phyloP scores from a whole-genome alignment of 1,140 invertebrate species.

The Drosophila arizonae region DNA sequence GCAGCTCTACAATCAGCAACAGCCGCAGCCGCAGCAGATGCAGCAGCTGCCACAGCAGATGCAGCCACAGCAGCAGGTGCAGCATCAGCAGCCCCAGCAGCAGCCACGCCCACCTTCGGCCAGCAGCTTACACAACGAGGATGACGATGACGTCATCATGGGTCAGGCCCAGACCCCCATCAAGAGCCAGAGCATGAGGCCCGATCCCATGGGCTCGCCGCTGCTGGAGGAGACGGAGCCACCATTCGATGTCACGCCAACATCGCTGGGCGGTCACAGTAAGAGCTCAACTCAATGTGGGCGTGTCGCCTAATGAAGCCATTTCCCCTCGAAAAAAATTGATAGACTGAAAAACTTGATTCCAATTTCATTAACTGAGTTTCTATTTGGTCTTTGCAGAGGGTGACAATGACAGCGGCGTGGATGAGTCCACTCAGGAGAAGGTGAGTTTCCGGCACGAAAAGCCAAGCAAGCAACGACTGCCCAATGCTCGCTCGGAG shows the following conservation, averaged over 20 bases:
- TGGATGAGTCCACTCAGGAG: constrained; percentile 89
- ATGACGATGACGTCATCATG: constrained; percentile 81
- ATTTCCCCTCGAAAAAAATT: constrained; percentile 21
- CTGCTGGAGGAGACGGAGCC: constrained; percentile 69
- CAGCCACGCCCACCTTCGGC: constrained; percentile 65
- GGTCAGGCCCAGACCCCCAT: constrained; percentile 74
- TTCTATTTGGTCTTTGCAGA: constrained; percentile 83
- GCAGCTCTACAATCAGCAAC: constrained; percentile 85
- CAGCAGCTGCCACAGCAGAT: constrained; percentile 31
- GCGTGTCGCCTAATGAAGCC: constrained; percentile 45
- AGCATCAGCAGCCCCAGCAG: constrained; percentile 23
- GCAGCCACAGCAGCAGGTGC: constrained; percentile 21
- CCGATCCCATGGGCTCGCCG: constrained; percentile 70
- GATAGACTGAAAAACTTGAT: neutral
- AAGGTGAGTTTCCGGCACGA: constrained; percentile 85
- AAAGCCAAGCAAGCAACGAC: neutral
- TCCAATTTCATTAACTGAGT: constrained; percentile 22
- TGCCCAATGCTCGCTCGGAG: neutral
- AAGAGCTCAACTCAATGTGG: constrained; percentile 24
- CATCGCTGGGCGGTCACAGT: constrained; percentile 39
- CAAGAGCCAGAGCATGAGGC: constrained; percentile 53
- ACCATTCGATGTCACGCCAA: constrained; percentile 52
- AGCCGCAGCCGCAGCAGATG: constrained; percentile 63
- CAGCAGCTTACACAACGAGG: constrained; percentile 59
- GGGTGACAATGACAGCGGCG: constrained; percentile 90